Evolutionary conservation across 1,140 invertebrate genomes (phyloP), one percentile per base, ranked within the genome.

Genomic region (Anastrepha obliqua): DNA sequence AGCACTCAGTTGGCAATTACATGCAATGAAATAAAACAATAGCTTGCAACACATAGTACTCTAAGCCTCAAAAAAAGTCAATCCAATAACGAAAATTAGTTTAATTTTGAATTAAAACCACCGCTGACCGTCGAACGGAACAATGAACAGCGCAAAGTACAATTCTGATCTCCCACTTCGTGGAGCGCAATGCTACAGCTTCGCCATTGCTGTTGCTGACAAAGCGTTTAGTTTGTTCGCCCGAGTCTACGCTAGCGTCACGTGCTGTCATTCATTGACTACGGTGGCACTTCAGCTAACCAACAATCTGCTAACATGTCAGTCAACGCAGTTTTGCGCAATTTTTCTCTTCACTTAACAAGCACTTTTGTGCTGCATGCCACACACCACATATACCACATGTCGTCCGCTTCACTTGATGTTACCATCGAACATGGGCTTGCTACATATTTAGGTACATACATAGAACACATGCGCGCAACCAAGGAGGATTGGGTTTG

Each of bases 81-180:
- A 85, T 85, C 42, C 47, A 85, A 55, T 85, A 67, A 67, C 78
- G 78, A 85, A 85, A 85, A 85, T 85, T 85, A 85, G 78, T 85
- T 85, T 85, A 85, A 85, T 85, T 85, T 85, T 59, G 78, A 85
- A 85, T 85, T 67, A 85, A 85, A 85, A 85, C 78, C 78, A 59
- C 78, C 78, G 55, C 55, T 59, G 78, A 85, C 47, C 78, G 78
- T 20, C 78, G 47, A 55, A 9, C 55, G 55, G 51, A 55, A 59
- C 78, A 51, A 85, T 44, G 44, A 51, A 39, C 78, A 17, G 20
- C n/a, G 20, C 70, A 78, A 67, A 67, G 47, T 44, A 85, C 51
- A 51, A 85, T 39, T 59, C 6, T 44, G n/a, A 13, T 5, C 17
- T 15, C 47, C 44, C 47, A 20, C 5, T 29, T 29, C 29, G 29